Percentiles rank a stretch among this genome's conserved stretches.
These are phyloP conservation scores for Melanotus villosus DNA, from an alignment of 2,888 invertebrate species.

Conservation along the genomic window DNA sequence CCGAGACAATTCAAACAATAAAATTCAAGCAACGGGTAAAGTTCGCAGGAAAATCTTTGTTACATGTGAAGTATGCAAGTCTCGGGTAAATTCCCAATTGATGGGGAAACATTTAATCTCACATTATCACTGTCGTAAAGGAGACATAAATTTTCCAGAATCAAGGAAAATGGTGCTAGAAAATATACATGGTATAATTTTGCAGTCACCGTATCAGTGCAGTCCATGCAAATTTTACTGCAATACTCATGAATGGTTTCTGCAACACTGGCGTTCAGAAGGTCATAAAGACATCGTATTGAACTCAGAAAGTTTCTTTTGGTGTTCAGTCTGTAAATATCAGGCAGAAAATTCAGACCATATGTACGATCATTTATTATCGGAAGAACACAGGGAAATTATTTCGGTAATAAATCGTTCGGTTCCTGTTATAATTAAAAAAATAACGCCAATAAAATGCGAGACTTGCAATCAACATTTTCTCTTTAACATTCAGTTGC, in stretches of 20 bases:
- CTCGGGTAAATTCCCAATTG: slow-evolving; percentile 76
- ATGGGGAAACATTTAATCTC: slow-evolving; percentile 91
- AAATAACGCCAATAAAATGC: slow-evolving; percentile 77
- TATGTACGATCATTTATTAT: slow-evolving; percentile 80
- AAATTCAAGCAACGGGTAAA: slow-evolving; percentile 65
- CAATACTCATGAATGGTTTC: slow-evolving; percentile 80
- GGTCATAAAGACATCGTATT: slow-evolving; percentile 72
- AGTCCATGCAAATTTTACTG: slow-evolving; percentile 88
- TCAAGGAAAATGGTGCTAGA: slow-evolving; percentile 78
- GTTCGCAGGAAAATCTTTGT: slow-evolving; percentile 74
- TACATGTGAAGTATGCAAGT: slow-evolving; percentile 81
- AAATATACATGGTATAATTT: slow-evolving; percentile 83
- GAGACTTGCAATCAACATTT: slow-evolving; percentile 78
- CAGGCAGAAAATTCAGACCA: slow-evolving; percentile 75
- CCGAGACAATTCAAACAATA: slow-evolving; percentile 48
- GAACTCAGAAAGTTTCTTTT: slow-evolving; percentile 74
- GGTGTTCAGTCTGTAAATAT: slow-evolving; percentile 83
- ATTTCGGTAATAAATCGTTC: slow-evolving; percentile 84
- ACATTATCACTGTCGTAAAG: slow-evolving; percentile 86
- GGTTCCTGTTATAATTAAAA: slow-evolving; percentile 83
- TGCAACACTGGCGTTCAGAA: slow-evolving; percentile 81
- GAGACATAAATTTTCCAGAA: slow-evolving; percentile 72
- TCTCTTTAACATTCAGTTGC: slow-evolving; percentile 82
- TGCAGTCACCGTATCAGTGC: slow-evolving; percentile 90
- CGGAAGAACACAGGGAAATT: slow-evolving; percentile 80